Base-by-base conservation (phyloP, 2,888 invertebrate genomes). In the Galerucella pusilla region DNA sequence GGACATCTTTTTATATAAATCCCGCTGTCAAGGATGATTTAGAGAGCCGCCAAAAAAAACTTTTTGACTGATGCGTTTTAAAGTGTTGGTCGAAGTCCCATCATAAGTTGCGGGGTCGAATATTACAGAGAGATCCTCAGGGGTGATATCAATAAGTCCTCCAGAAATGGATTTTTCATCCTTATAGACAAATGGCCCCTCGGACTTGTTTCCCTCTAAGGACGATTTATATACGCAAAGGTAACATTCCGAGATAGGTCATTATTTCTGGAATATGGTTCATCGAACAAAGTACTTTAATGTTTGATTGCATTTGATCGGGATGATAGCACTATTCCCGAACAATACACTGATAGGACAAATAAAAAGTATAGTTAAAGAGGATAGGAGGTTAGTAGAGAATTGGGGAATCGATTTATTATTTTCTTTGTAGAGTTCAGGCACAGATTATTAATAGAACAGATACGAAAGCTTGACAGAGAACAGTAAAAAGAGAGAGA, bases 161-260 rank as follows among this genome's bases (percentile, higher is more conserved):
- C 85, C 85, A 88, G 87, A 88, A 88, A 88, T 88, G 88, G 88
- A 88, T 88, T 88, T 88, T 88, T 88, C 88, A 88, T 88, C 87
- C 85, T 81, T 80, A 67, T 65, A 86, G 87, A 88, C 86, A 87
- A 87, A 87, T 87, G 86, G 86, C 85, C 84, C 84, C 83, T 85
- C 83, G 85, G 86, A 85, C 85, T 82, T 81, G 82, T 81, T 82
- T 82, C 84, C 84, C 85, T 65, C 84, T 81, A 82, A 83, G 82
- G 77, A 75, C 80, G 80, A 80, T 78, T 78, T 78, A 79, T 78
- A 67, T 74, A 71, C 71, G 74, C 73, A 73, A 70, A 79, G 77
- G 77, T 77, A 72, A 72, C 72, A 72, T 72, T 72, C 49, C 59
- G 72, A 72, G 72, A 59, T 72, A 67, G 72, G 72, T 72, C 72